These are phyloP conservation scores for Atlantisia rogersi DNA, from an alignment of 2,113 vertebrate species.

Conservation along the genomic window DNA sequence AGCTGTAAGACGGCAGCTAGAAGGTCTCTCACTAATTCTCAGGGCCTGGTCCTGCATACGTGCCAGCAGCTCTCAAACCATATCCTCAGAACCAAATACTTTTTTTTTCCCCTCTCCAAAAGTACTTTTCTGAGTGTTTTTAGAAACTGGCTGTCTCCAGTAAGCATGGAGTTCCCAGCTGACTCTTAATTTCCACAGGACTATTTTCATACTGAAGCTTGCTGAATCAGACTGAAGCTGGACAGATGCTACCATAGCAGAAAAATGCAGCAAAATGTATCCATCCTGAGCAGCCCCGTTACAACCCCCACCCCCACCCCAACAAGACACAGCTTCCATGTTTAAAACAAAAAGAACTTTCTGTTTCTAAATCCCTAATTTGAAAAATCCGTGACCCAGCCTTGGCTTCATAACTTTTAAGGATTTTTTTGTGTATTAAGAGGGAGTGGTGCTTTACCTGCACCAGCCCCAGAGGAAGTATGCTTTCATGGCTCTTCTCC, in stretches of 20 bases:
- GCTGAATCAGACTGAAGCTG: background rate
- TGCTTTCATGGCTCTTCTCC: background rate
- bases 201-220: background rate
- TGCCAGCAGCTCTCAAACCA: background rate
- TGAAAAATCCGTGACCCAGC: background rate
- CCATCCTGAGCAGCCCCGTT: background rate
- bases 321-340: background rate
- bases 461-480: background rate
- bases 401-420: background rate
- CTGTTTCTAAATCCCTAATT: background rate
- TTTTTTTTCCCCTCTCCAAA: accelerated
- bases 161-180: background rate
- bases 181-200: background rate
- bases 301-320: too few species aligned
- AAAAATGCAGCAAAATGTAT: accelerated
- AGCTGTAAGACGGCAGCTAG: background rate
- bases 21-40: background rate
- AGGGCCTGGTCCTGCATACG: accelerated
- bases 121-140: background rate
- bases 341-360: background rate
- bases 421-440: background rate
- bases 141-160: background rate
- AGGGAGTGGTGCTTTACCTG: background rate
- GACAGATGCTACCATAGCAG: background rate
- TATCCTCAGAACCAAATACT: background rate